Base-by-base conservation (phyloP, 1,140 invertebrate genomes). In the Temnothorax curvispinosus region DNA sequence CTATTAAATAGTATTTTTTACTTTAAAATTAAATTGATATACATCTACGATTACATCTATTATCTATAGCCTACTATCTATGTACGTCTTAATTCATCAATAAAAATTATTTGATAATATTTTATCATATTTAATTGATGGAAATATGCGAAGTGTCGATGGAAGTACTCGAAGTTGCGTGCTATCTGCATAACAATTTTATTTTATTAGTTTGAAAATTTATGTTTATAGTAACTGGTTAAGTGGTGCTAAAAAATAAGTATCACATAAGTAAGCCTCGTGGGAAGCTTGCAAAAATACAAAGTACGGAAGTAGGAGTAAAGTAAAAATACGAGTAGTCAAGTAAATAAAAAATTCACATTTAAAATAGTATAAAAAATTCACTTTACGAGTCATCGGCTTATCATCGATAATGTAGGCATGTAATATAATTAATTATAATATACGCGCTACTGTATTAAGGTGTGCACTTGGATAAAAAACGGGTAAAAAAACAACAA, bases 161-260 rank as follows among this genome's bases (percentile, higher is more conserved):
- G 6, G 15, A 76, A 32, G 6, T 72, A 21, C 3, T 58, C 21
- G 21, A 56, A 58, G 21, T 62, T 13, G 15, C 7, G 1, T 60
- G 27, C 15, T 76, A 76, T 41, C 54, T 35, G 13, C 3, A 38
- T 32, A 32, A 38, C 27, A 32, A 44, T 21, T 44, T 76, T 60
- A 76, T 76, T 75, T 41, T 58, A 62, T 32, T 18, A 62, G 15
- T 44, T 60, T 6, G 5, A 38, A 76, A 76, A 47, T 27, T 44
- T 38, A 60, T 47, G 15, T 75, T 41, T 38, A 18, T 27, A 56
- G 54, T 7, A 2, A 47, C 7, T 44, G 3, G 18, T 60, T 44
- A 27, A 60, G 13, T 41, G 9, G 4, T 41, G 35, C 54, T 41
- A 2, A 27, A 58, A 44, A 38, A 75, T 27, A 58, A 76, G 13